Base-by-base conservation (phyloP, 2,888 invertebrate species). In the Portevinia maculata region DNA sequence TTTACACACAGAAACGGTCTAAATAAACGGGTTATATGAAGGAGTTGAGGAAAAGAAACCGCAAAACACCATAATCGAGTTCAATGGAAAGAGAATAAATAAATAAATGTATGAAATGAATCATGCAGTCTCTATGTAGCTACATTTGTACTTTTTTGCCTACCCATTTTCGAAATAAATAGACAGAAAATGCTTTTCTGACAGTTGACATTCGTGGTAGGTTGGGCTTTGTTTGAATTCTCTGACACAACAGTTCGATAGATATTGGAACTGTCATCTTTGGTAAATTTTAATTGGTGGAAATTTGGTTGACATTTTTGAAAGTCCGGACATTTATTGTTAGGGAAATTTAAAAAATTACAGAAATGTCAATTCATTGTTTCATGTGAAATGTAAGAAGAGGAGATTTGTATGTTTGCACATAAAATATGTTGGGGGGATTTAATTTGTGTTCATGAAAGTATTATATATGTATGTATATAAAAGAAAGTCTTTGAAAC, bases 61-160 rank as follows among this genome's bases (percentile, higher is more conserved):
- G 59, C 64, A 79, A 57, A 39, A 17, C 44, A 21, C 44, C 41
- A 17, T 44, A 8, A 37, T 9, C 19, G 30, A 34, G 44, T 41
- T 59, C 53, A 73, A 73, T 76, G 70, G 62, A 60, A 79, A 62
- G 53, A 62, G 64, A 52, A 78, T 64, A 48, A 41, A 70, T 78
- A 64, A 37, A 70, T 70, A n/a, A n/a, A n/a, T n/a, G n/a, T n/a
- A 32, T 44, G 69, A 53, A 62, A 69, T 79, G 74, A 79, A 62
- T 76, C 76, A 75, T 75, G 17, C 48, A 15, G 37, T 55, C 15
- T 34, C 44, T 17, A 28, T 11, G 1, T 4, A 6, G 37, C 24
- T 39, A 15, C 17, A 24, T 28, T 41, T 19, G 32, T 41, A 53
- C 53, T 53, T 53, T 65, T 44, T 53, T 37, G n/a, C n/a, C n/a